A percentile compares a stretch with the other conserved stretches of the same genome.
Conservation (phyloP, 1,140 invertebrate species). For the Drosophila littoralis region DNA sequence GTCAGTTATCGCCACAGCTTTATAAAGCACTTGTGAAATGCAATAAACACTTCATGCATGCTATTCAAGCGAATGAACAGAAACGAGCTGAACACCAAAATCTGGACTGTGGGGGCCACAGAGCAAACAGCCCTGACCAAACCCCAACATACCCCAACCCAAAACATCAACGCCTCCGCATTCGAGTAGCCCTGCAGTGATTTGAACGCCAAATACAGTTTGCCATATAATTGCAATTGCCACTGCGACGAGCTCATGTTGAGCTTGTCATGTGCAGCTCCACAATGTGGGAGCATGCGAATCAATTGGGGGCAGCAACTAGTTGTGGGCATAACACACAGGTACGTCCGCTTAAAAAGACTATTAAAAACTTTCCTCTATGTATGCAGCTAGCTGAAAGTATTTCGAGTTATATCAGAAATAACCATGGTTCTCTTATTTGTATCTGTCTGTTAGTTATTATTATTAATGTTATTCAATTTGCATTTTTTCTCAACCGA, state of each 20-base stretch:
- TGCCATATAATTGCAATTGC: slow-evolving; percentile 66
- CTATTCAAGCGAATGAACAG: slow-evolving; percentile 38
- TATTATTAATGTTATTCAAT: too few species aligned
- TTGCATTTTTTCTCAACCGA: too few species aligned
- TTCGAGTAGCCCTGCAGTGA: slow-evolving; percentile 59
- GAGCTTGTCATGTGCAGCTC: slow-evolving; percentile 55
- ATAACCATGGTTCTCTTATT: too few species aligned
- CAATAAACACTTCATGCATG: slow-evolving; percentile 67
- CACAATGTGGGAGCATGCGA: too few species aligned
- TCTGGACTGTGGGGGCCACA: not conserved
- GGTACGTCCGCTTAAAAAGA: not conserved
- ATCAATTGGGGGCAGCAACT: not conserved
- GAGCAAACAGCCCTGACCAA: slow-evolving; percentile 23
- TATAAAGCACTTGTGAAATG: slow-evolving; percentile 49
- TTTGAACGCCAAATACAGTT: slow-evolving; percentile 63
- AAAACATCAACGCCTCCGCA: not conserved
- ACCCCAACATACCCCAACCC: slow-evolving; percentile 27
- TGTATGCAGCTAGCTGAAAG: too few species aligned
- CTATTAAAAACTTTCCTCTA: too few species aligned
- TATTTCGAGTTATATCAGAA: too few species aligned
- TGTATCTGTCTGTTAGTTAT: too few species aligned
- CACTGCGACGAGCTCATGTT: slow-evolving; percentile 49
- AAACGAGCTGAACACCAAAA: slow-evolving; percentile 5
- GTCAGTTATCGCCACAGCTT: slow-evolving; percentile 39
- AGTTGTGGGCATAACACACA: not conserved